Evolutionary conservation across 2,888 invertebrate genomes (phyloP).

Genomic region (Dasypolia templi): DNA sequence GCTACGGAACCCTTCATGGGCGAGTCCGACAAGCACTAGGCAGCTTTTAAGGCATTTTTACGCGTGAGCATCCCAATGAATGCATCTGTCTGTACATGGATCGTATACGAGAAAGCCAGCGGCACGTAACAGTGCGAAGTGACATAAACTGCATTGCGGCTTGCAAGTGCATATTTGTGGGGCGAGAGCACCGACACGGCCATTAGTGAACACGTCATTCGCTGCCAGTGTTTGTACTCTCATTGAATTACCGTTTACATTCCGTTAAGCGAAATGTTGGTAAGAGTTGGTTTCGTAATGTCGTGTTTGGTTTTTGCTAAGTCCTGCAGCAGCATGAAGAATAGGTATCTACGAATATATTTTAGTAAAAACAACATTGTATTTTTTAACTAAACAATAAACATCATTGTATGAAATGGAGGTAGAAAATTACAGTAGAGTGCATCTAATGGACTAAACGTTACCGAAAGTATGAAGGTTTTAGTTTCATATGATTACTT

Average conservation of each 20-base stretch:
- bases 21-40: too few species aligned
- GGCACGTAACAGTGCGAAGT: conserved; percentile 67
- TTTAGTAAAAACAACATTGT: conserved; percentile 7
- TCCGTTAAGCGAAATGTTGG: conserved; percentile 43
- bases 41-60: conserved; percentile 5
- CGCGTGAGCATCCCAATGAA: conserved; percentile 1
- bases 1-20: too few species aligned
- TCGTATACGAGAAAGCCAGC: conserved; percentile 31
- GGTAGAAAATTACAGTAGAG: neutral
- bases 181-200: conserved; percentile 64
- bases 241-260: conserved; percentile 68
- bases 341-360: neutral
- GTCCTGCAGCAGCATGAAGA: neutral
- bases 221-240: conserved; percentile 67
- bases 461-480: neutral
- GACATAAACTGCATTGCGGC: conserved; percentile 80
- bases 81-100: conserved; percentile 22
- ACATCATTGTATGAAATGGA: neutral
- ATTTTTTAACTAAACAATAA: neutral
- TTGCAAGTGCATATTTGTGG: conserved; percentile 76
- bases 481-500: neutral
- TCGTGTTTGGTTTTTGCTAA: conserved; percentile 7
- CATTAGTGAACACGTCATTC: conserved; percentile 75
- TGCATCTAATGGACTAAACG: neutral
- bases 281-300: conserved; percentile 40